Base-by-base conservation (phyloP, 2,797 vertebrate species). In the Cheirogaleus major region DNA sequence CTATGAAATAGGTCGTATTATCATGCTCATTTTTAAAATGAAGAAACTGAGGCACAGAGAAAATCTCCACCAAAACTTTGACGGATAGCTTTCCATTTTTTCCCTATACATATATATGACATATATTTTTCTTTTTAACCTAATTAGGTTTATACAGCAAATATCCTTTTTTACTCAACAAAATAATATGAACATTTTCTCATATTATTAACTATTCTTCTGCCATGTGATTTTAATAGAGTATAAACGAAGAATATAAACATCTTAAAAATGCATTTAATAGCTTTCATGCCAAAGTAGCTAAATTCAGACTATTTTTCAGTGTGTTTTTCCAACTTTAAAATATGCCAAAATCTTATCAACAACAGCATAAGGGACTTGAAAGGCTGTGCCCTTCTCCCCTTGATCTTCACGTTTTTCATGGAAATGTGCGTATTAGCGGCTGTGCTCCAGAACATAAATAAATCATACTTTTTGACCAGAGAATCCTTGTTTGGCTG, bases 391-490 rank as follows among this genome's bases (percentile, higher is more conserved):
- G 84, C 59, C 57, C 94, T 67, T 48, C 48, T 86, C 41, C 14
- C 1, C 20, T 1, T 32, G 50, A 83, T 61, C 87, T 0, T 55
- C 61, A 84, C 84, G n/a, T 8, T 94, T 75, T 92, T 95, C 95
- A 89, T 25, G 38, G 61, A 57, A 95, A 70, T 38, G 83, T 25
- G 1, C 88, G 67, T 27, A 72, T 22, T 80, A 6, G 88, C 84
- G 20, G 57, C 91, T 18, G 25, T 41, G 63, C 86, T 86, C 35
- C 76, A 55, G 65, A 30, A 59, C 45, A 86, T 32, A 48, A 97
- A 27, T 25, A 97, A 97, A 59, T 38, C 38, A 88, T 52, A 92
- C 55, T 55, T 35, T 6, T 59, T 59, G 50, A 91, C 52, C 88
- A 10, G 32, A 69, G 67, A 91, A 97, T 95, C 38, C 10, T 93